Evolutionary conservation across 2,888 invertebrate species (phyloP), one percentile per base, ranked within the genome.

Genomic region (Nipponacmea schrenckii): DNA sequence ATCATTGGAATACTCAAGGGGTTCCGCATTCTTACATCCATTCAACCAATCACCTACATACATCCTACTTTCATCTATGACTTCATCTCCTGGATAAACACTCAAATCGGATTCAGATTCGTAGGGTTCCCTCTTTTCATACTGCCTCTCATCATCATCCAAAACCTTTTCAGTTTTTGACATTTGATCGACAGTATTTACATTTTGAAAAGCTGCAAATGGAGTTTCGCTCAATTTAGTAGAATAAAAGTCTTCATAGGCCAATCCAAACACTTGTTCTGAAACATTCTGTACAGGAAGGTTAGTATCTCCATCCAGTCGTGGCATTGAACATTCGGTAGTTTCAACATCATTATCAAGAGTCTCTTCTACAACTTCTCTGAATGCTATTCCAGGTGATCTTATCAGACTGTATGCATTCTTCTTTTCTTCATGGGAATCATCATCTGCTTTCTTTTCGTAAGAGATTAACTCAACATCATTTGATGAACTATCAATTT

Each of bases 211-310:
- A 24, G 14, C 24, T 0, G 56, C 7, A 56, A 56, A 56, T 24
- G 24, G 56, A 24, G 20, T 56, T 56, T 56, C 12, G 20, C 20
- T 14, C 12, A 24, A 14, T 14, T 20, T 20, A 20, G 24, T 24
- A 15, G 20, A 24, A 56, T 56, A 56, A 24, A 56, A 56, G 14
- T 56, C 56, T 12, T 56, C 56, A 56, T 56, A 56, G 20, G 56
- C 56, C 14, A 56, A 24, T 56, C 56, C 56, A 20, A 56, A 56
- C 20, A 56, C 66, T 31, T 24, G 45, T 44, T 44, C 66, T 26
- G 64, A 64, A 26, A 31, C 64, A 26, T 64, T 64, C 45, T 66
- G 66, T 66, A n/a, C 39, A 66, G 45, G n/a, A 45, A 66, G 17
- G 24, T 66, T 66, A 17, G 66, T 44, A 44, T 66, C 66, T 15